Percentiles rank a stretch among this genome's conserved stretches.
Evolutionary conservation across 2,888 invertebrate genomes (phyloP).

Genomic region (Stramonita haemastoma): DNA sequence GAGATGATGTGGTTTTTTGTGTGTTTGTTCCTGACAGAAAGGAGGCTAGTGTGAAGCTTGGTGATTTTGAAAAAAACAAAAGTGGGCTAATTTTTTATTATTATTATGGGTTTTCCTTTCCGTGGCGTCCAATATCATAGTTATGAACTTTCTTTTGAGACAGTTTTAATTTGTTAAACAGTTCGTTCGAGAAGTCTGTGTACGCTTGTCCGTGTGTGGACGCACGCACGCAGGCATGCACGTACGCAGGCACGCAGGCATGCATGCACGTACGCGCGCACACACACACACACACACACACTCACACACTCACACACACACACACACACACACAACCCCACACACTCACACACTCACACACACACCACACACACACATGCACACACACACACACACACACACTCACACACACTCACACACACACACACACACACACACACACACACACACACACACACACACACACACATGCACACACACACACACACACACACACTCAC

Average conservation of each 20-base stretch:
- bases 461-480: neutral
- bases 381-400: neutral
- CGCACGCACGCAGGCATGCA: neutral
- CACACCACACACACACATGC: no score
- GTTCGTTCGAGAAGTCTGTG: neutral
- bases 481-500: constrained; percentile 12
- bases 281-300: constrained; percentile 17
- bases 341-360: neutral
- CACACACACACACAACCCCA: constrained; percentile 18
- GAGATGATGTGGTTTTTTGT: no score
- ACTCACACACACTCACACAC: constrained; percentile 10
- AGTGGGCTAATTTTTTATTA: no score
- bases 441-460: neutral
- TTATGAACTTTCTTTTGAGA: no score
- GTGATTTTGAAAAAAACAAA: no score
- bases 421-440: neutral
- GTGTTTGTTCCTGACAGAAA: no score
- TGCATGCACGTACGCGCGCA: neutral
- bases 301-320: neutral
- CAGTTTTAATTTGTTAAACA: no score
- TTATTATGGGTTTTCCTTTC: no score
- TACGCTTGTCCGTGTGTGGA: neutral
- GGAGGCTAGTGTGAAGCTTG: no score
- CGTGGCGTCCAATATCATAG: no score
- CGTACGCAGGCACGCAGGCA: neutral